Percentiles rank a stretch among this genome's conserved stretches.
These are phyloP conservation scores for Hyperoodon ampullatus DNA, from an alignment of 2,113 vertebrate species.

Conservation along the genomic window DNA sequence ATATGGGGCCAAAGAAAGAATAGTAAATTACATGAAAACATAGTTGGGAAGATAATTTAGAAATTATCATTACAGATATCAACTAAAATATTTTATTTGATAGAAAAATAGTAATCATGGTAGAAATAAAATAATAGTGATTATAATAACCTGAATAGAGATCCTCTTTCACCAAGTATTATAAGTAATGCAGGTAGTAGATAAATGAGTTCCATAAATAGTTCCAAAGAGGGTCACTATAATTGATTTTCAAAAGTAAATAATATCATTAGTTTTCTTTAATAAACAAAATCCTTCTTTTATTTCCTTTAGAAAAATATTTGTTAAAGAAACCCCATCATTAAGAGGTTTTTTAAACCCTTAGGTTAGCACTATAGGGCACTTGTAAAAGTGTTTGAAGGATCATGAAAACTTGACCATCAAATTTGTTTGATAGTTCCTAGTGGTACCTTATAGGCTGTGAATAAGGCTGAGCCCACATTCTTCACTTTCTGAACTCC, in stretches of 20 bases:
- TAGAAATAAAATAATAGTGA: conserved; percentile 47
- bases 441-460: background rate
- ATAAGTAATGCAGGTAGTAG: background rate
- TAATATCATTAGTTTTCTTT: conserved; percentile 24
- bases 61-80: conserved; percentile 47
- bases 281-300: conserved; percentile 37
- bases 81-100: conserved; percentile 58
- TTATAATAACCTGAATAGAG: conserved; percentile 4
- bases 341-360: background rate
- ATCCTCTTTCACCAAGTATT: background rate
- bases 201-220: background rate
- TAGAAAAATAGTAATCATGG: conserved; percentile 45
- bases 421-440: background rate
- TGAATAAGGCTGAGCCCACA: background rate
- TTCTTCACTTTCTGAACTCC: background rate
- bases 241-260: conserved; percentile 48
- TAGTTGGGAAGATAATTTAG: conserved; percentile 44
- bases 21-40: conserved; percentile 16
- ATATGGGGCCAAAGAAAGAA: conserved; percentile 1
- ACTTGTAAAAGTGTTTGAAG: background rate
- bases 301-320: conserved; percentile 49
- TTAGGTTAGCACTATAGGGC: background rate
- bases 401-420: background rate
- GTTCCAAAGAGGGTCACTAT: background rate
- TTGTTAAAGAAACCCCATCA: background rate